Conservation (phyloP, 2,113 vertebrate genomes). For the Clarias macrocephalus region DNA sequence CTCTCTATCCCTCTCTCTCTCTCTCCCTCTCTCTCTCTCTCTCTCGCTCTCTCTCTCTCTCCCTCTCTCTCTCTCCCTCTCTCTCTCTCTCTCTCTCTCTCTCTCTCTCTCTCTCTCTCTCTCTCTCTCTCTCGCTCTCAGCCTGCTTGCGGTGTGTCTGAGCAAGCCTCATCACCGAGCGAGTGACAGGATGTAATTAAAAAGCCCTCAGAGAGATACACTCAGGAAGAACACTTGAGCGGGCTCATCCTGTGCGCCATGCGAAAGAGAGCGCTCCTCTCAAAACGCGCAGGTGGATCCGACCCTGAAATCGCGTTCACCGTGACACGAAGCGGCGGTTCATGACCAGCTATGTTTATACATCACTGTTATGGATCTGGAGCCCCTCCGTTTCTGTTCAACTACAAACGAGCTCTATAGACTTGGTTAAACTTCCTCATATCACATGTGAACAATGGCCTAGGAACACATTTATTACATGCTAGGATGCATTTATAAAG, state of each 20-base stretch:
- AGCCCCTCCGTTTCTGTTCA: not conserved
- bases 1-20: too few relatives aligned
- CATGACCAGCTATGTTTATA: not conserved
- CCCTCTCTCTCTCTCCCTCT: too few relatives aligned
- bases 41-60: too few relatives aligned
- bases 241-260: slow-evolving; percentile 27
- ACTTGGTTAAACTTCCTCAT: not conserved
- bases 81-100: too few relatives aligned
- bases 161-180: slow-evolving; percentile 36
- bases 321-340: not conserved
- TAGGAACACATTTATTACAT: not conserved
- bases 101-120: not conserved
- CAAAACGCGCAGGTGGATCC: slow-evolving; percentile 38
- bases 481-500: not conserved
- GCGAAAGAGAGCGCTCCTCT: slow-evolving; percentile 25
- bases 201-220: slow-evolving; percentile 44
- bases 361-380: not conserved
- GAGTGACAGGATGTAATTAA: slow-evolving; percentile 63
- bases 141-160: slow-evolving; percentile 33
- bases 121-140: not conserved
- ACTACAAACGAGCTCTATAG: not conserved
- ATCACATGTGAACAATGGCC: not conserved
- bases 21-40: too few relatives aligned
- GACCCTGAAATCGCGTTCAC: slow-evolving; percentile 25
- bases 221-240: slow-evolving; percentile 48